These are phyloP conservation scores for Leptarthrus brevirostris DNA, from an alignment of 2,888 invertebrate species.

Conservation along the genomic window DNA sequence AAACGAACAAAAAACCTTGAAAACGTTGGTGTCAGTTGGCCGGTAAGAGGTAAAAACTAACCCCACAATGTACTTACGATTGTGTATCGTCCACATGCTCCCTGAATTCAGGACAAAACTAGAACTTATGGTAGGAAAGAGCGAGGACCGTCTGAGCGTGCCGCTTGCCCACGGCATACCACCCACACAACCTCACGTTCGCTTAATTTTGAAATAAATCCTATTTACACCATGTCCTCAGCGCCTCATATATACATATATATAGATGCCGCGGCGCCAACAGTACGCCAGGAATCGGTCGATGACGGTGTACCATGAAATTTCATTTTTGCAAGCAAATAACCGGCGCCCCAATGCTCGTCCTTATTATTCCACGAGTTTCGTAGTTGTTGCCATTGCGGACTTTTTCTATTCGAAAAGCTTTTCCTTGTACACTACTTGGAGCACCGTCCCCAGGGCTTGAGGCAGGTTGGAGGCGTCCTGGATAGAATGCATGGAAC, in stretches of 20 bases:
- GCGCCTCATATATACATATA: slow-evolving; percentile 2
- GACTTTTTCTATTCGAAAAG: slow-evolving; percentile 47
- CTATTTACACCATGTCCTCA: slow-evolving; percentile 37
- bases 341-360: slow-evolving; percentile 43
- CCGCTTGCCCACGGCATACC: neutral
- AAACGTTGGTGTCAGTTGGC: slow-evolving; percentile 41
- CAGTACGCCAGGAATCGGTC: slow-evolving; percentile 25
- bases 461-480: neutral
- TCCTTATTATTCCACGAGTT: slow-evolving; percentile 28
- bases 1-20: slow-evolving; percentile 5
- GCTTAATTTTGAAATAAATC: slow-evolving; percentile 47
- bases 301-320: slow-evolving; percentile 49
- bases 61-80: slow-evolving; percentile 25
- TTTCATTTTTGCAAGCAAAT: slow-evolving; percentile 47
- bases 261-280: slow-evolving; percentile 43
- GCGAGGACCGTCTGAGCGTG: neutral
- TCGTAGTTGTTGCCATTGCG: slow-evolving; percentile 40
- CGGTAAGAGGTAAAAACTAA: slow-evolving; percentile 29
- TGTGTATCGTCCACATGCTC: slow-evolving; percentile 22
- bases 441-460: neutral
- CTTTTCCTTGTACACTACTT: slow-evolving; percentile 45
- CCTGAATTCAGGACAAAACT: neutral
- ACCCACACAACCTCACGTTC: neutral
- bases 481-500: slow-evolving; percentile 31
- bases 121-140: neutral